A percentile compares a stretch with the other conserved stretches of the same genome.
Conservation (phyloP, 2,113 vertebrate species). For the Oophaga pumilio region DNA sequence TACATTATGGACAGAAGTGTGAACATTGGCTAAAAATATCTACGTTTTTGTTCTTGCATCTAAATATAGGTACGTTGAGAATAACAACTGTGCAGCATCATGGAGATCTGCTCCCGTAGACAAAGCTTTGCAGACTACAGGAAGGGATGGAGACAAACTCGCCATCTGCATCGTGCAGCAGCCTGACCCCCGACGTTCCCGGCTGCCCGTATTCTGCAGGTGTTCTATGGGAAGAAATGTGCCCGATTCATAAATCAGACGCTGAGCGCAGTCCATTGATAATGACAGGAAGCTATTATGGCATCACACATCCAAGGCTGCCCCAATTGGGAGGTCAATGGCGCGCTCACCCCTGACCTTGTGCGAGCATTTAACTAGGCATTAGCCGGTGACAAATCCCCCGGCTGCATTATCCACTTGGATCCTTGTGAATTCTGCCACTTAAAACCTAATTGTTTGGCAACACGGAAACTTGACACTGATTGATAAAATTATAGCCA, state of each 20-base stretch:
- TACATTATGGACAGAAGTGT: too few relatives aligned
- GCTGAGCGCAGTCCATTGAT: not conserved
- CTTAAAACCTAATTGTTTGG: constrained; percentile 61
- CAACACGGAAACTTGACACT: constrained; percentile 60
- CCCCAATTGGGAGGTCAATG: constrained; percentile 52
- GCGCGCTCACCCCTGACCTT: not conserved
- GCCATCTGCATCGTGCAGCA: constrained; percentile 21
- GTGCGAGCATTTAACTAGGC: constrained; percentile 44
- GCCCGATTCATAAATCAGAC: constrained; percentile 2
- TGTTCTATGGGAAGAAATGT: constrained; percentile 23
- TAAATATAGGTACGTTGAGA: too few relatives aligned
- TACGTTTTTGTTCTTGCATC: too few relatives aligned
- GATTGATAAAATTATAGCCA: constrained; percentile 59
- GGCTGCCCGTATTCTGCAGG: constrained; percentile 3
- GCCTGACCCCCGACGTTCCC: not conserved
- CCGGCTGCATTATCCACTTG: constrained; percentile 30
- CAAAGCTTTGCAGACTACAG: not conserved
- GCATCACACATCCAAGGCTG: constrained; percentile 34
- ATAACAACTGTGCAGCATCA: not conserved
- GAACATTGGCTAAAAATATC: too few relatives aligned
- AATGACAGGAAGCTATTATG: constrained; percentile 54
- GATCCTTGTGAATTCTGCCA: constrained; percentile 56
- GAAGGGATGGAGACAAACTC: constrained; percentile 18
- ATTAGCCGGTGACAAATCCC: constrained; percentile 23
- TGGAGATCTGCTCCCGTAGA: not conserved